phyloP scores from a whole-genome alignment of 1,140 invertebrate species.

The Doryteuthis pealeii region DNA sequence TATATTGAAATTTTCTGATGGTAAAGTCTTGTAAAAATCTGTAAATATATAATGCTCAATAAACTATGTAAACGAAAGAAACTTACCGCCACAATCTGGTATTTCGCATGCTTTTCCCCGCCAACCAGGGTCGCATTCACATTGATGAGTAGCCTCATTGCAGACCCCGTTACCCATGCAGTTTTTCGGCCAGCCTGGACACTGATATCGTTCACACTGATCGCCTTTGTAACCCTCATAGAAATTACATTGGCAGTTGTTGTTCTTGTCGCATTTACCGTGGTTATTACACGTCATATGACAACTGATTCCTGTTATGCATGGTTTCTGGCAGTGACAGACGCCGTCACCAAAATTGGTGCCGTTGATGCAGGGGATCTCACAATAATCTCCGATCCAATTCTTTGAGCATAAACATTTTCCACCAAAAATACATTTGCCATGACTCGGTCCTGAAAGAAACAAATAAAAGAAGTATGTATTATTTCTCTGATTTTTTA shows the following conservation, averaged over 20 bases:
- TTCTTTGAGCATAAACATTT: conserved; percentile 9
- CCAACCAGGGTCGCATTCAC: conserved; percentile 35
- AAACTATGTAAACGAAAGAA: no score
- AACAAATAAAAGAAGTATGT: no score
- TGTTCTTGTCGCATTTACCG: conserved; percentile 44
- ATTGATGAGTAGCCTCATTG: conserved; percentile 29
- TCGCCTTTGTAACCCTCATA: conserved; percentile 27
- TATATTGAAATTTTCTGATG: no score
- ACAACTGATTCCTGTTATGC: conserved; percentile 19
- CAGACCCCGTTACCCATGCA: conserved; percentile 34
- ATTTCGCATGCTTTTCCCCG: conserved; percentile 27
- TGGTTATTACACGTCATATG: conserved; percentile 37
- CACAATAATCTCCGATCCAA: conserved; percentile 18
- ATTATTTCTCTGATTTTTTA: no score
- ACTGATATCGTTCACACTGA: conserved; percentile 22
- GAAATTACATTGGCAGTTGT: conserved; percentile 35
- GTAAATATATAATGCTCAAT: no score
- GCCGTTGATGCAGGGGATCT: conserved; percentile 21
- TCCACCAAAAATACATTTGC: not conserved
- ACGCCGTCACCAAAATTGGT: conserved; percentile 26
- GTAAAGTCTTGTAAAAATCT: no score
- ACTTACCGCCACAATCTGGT: conserved; percentile 22
- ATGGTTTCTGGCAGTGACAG: conserved; percentile 23
- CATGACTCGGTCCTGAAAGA: not conserved
- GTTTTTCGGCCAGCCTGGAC: conserved; percentile 33